Conservation (phyloP, 92 coral and sea anemone species). For the Desmophyllum pertusum region DNA sequence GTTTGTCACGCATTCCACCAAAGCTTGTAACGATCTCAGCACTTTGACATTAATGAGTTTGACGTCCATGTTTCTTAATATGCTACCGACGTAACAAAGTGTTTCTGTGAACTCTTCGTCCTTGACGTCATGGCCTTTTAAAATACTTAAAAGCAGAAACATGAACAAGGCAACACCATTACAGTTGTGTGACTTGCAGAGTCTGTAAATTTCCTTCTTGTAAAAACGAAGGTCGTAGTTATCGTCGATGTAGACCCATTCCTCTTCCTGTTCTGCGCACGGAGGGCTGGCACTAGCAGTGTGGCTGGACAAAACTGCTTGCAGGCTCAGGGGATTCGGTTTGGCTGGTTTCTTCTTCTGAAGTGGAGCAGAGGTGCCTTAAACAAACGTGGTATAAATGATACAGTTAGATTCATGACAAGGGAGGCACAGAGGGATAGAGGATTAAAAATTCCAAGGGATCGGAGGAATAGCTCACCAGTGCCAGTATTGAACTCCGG, state of each 20-base stretch:
- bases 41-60: constrained; percentile 76
- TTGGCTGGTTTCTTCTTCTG: constrained; percentile 25
- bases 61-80: constrained; percentile 72
- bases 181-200: constrained; percentile 60
- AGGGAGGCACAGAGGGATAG: background rate
- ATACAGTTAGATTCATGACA: background rate
- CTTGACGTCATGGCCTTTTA: constrained; percentile 70
- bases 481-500: too few relatives aligned
- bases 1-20: constrained; percentile 83
- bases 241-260: constrained; percentile 71
- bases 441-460: background rate
- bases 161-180: constrained; percentile 65
- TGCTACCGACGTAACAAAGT: constrained; percentile 72
- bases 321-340: background rate
- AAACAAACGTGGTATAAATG: background rate
- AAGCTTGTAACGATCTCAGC: constrained; percentile 78
- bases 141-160: constrained; percentile 72
- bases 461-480: background rate
- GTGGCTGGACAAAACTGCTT: constrained; percentile 14
- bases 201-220: constrained; percentile 61
- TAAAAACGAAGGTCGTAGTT: constrained; percentile 50
- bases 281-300: constrained; percentile 9
- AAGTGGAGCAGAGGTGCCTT: constrained; percentile 30
- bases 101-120: constrained; percentile 67
- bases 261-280: constrained; percentile 51